Evolutionary conservation across 2,797 vertebrate genomes (phyloP), one percentile per base, ranked within the genome.

Genomic region (Lepus oiostolus): DNA sequence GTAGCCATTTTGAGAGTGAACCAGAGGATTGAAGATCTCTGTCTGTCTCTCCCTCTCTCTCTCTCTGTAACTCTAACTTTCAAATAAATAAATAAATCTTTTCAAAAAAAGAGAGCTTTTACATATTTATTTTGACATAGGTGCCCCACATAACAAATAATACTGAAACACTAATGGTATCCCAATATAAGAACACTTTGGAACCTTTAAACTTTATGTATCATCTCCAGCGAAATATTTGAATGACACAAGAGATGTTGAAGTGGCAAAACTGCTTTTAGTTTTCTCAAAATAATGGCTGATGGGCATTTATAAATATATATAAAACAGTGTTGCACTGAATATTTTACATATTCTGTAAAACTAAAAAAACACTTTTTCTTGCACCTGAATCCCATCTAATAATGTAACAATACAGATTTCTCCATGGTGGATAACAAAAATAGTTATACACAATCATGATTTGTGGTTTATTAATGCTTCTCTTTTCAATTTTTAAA

Each of bases 401-500:
- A 86, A 83, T 86, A 91, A 77, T 85, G 54, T 88, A 81, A 52
- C 5, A 8, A 90, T 52, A 93, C 13, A 28, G 81, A 38, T 60
- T 94, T 75, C 14, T 67, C 2, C 26, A 82, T 22, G 8, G 32
- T 72, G 22, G 35, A 70, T 10, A 80, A 42, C 16, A 28, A 38
- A 94, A 80, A 19, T 90, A 74, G 38, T 90, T 74, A 80, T 81
- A 30, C 13, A 80, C 63, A 19, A 35, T 90, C 54, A 42, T 67
- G 22, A 91, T 85, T 90, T 95, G 32, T 92, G 47, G 35, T 84
- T 84, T 60, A 82, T 80, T 88, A 85, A 91, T 85, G 26, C 7
- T 96, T 93, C 14, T 28, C 95, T 80, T 71, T 75, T 80, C 26
- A 86, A n/a, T 71, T 96, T 52, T 93, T 93, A 52, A 91, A 71